Conservation (phyloP, 2,888 invertebrate species). For the Pristionchus maxplancki region DNA sequence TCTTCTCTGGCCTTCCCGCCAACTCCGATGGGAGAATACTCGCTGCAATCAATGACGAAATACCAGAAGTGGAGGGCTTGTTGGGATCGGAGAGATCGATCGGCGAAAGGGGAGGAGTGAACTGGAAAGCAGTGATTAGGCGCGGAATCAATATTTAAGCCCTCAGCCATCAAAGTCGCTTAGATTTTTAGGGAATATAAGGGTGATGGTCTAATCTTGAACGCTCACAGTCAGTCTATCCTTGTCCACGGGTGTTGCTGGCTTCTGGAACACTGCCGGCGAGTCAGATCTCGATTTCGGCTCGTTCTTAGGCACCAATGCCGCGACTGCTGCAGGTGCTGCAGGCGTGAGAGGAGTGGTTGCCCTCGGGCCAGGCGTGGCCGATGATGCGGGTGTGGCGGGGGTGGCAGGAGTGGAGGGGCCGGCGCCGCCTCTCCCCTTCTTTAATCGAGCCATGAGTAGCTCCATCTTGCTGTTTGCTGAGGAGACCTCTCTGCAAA, state of each 20-base stretch:
- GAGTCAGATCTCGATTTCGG: neutral
- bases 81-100: neutral
- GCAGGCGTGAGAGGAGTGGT: neutral
- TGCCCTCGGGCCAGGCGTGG: neutral
- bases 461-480: constrained; percentile 13
- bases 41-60: neutral
- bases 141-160: no score
- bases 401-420: neutral
- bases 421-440: neutral
- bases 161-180: no score
- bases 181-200: no score
- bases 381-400: neutral
- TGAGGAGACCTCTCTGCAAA: neutral
- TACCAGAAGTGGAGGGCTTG: constrained; percentile 4
- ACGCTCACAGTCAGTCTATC: neutral
- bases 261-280: neutral
- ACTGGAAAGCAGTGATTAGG: neutral
- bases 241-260: neutral
- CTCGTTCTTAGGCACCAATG: neutral
- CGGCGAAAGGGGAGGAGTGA: constrained; percentile 35
- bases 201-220: no score
- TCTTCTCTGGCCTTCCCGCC: neutral
- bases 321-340: neutral
- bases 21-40: constrained; percentile 1
- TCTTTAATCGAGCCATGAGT: constrained; percentile 7